Percentiles rank a stretch among this genome's conserved stretches.
Evolutionary conservation across 2,797 vertebrate genomes (phyloP).

Genomic region (Triplophysa bombifrons): DNA sequence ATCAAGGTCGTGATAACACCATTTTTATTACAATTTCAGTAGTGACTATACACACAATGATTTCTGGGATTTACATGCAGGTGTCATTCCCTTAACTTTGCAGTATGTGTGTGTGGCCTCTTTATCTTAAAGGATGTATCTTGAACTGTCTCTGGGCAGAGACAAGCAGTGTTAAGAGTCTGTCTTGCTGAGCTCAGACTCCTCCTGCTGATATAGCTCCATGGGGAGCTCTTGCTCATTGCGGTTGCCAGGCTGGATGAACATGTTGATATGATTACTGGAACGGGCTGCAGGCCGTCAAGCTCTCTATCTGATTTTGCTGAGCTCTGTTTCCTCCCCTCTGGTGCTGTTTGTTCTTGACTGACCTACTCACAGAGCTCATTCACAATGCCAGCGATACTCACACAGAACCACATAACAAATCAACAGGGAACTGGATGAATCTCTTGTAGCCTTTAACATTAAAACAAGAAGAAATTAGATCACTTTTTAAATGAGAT

Average conservation of each 20-base stretch:
- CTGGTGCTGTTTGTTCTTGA: constrained; percentile 44
- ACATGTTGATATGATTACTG: constrained; percentile 57
- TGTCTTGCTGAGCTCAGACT: constrained; percentile 48
- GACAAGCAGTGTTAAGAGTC: constrained; percentile 27
- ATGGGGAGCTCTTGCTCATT: constrained; percentile 48
- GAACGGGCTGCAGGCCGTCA: constrained; percentile 37
- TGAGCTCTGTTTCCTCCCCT: constrained; percentile 54
- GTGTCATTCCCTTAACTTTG: not conserved
- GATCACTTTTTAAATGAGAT: no score
- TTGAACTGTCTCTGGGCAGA: constrained; percentile 22
- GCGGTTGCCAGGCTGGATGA: constrained; percentile 49
- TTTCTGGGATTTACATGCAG: not conserved
- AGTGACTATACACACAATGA: not conserved
- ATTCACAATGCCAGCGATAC: constrained; percentile 18
- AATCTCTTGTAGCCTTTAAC: constrained; percentile 1
- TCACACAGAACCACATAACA: not conserved
- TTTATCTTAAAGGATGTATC: constrained; percentile 22
- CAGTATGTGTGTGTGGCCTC: not conserved
- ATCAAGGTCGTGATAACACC: not conserved
- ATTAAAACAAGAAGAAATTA: no score
- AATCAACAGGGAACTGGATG: constrained; percentile 3
- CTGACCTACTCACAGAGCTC: constrained; percentile 44
- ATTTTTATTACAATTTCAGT: not conserved
- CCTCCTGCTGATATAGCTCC: constrained; percentile 54
- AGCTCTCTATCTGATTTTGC: constrained; percentile 45